phyloP scores from a whole-genome alignment of 2,888 invertebrate species.

The Cheilosia variabilis region DNA sequence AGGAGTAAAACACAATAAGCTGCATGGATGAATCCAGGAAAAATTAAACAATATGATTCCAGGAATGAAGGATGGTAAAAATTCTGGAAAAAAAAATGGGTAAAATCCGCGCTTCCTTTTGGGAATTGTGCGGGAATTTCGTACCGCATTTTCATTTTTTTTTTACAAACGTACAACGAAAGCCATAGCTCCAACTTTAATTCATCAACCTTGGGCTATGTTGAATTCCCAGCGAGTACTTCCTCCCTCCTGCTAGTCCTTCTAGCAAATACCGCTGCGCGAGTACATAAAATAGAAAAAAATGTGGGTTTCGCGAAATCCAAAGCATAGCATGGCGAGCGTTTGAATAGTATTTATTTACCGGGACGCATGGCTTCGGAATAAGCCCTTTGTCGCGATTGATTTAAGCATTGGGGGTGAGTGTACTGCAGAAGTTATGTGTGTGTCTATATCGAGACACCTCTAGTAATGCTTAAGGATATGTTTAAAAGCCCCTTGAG shows the following conservation, averaged over 20 bases:
- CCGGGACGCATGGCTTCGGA: slow-evolving; percentile 12
- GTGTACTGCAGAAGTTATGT: slow-evolving; percentile 10
- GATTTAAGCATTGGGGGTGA: slow-evolving; percentile 49
- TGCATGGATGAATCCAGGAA: slow-evolving; percentile 40
- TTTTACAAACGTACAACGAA: slow-evolving; percentile 20
- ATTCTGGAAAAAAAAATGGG: slow-evolving; percentile 40
- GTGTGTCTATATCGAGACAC: slow-evolving; percentile 15
- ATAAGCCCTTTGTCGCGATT: slow-evolving; percentile 42
- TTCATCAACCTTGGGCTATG: slow-evolving; percentile 55
- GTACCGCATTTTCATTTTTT: slow-evolving; percentile 37
- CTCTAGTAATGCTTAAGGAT: slow-evolving; percentile 46
- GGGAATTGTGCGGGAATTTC: slow-evolving; percentile 62
- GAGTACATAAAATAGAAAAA: slow-evolving; percentile 27
- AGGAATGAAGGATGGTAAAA: slow-evolving; percentile 26
- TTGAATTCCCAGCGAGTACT: slow-evolving; percentile 57
- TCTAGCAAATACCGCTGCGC: slow-evolving; percentile 8
- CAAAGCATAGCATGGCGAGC: slow-evolving; percentile 42
- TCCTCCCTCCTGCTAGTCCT: slow-evolving; percentile 6
- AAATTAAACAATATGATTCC: slow-evolving; percentile 55
- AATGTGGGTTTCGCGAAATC: slow-evolving; percentile 40
- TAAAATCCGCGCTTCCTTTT: slow-evolving; percentile 61
- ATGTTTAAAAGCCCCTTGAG: slow-evolving; percentile 51
- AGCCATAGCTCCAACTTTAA: slow-evolving; percentile 43
- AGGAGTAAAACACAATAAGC: slow-evolving; percentile 36
- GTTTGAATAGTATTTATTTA: slow-evolving; percentile 42